Percentiles rank a stretch among this genome's conserved stretches.
Evolutionary conservation across 2,113 vertebrate genomes (phyloP).

Genomic region (Buteo buteo): DNA sequence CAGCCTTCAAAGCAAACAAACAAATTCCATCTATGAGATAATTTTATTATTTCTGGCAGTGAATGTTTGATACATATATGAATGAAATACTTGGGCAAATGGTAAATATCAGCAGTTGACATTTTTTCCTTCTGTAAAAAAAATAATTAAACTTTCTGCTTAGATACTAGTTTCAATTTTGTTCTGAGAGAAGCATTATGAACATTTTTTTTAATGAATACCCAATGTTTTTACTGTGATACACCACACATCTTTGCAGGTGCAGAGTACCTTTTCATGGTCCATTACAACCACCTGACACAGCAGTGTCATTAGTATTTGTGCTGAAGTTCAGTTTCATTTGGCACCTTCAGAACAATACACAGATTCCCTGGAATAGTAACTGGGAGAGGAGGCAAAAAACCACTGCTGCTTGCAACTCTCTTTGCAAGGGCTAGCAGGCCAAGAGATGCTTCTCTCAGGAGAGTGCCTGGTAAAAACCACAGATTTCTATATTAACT

Average conservation of each 20-base stretch:
- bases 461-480: neutral
- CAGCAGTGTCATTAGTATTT: neutral
- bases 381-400: neutral
- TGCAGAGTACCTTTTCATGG: neutral
- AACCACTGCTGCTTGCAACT: neutral
- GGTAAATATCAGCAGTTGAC: neutral
- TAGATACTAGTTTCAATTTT: neutral
- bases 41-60: conserved; percentile 4
- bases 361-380: neutral
- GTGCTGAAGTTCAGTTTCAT: neutral
- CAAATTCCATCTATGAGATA: neutral
- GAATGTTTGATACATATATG: neutral
- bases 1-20: neutral
- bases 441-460: neutral
- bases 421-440: neutral
- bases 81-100: neutral
- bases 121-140: neutral
- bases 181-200: neutral
- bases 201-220: neutral
- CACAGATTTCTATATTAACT: neutral
- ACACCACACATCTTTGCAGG: neutral
- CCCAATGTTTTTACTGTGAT: neutral
- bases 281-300: neutral
- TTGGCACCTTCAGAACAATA: neutral
- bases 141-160: neutral